Evolutionary conservation across 2,797 vertebrate genomes (phyloP).

Genomic region (Coendou prehensilis): DNA sequence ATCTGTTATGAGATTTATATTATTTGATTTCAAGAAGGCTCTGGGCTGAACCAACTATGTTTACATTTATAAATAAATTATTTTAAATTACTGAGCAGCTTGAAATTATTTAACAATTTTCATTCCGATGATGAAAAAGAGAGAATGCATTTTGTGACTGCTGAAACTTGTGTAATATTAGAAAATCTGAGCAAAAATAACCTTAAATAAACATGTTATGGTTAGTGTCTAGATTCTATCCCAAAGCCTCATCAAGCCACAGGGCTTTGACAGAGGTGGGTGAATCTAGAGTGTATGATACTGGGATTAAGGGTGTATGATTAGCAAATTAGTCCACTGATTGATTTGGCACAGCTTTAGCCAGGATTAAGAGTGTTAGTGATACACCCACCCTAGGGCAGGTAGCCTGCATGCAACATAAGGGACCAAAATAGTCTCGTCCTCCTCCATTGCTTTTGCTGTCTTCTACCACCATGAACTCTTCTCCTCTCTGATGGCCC

Average conservation of each 20-base stretch:
- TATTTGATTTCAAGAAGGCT: slow-evolving; percentile 74
- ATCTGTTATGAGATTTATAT: slow-evolving; percentile 68
- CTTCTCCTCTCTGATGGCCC: background rate
- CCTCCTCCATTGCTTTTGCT: background rate
- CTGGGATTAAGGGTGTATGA: no score
- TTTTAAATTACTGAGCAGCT: slow-evolving; percentile 74
- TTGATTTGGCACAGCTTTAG: no score
- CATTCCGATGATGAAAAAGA: slow-evolving; percentile 71
- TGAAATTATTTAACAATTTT: slow-evolving; percentile 79
- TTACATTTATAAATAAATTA: slow-evolving; percentile 81
- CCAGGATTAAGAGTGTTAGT: no score
- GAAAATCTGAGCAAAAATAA: slow-evolving; percentile 59
- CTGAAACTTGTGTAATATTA: slow-evolving; percentile 22
- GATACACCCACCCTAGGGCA: no score
- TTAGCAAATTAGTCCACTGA: no score
- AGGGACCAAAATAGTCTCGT: background rate
- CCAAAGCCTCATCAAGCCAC: background rate
- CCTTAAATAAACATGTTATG: slow-evolving; percentile 51
- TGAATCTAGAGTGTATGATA: background rate
- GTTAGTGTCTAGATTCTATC: background rate
- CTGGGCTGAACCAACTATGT: slow-evolving; percentile 70
- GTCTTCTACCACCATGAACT: no score
- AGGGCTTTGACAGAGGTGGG: background rate
- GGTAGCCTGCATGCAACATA: background rate
- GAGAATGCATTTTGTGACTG: slow-evolving; percentile 64